Percentiles rank a stretch among this genome's conserved stretches.
These are phyloP conservation scores for Nyctibius grandis DNA, from an alignment of 2,797 vertebrate genomes.

Conservation along the genomic window DNA sequence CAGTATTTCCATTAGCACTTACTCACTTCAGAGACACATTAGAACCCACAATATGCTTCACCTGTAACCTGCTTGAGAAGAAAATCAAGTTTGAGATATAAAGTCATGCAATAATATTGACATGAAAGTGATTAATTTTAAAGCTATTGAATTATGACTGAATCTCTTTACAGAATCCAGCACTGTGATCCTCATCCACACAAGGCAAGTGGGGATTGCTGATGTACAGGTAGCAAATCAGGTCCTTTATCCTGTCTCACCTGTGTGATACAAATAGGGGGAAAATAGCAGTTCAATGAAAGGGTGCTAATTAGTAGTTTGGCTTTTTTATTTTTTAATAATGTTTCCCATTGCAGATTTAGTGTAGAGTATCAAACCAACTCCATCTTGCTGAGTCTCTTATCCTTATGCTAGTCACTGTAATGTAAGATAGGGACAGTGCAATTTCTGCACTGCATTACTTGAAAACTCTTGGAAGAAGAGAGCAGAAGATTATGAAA, in stretches of 20 bases:
- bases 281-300: background rate
- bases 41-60: background rate
- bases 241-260: background rate
- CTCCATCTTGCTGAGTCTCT: background rate
- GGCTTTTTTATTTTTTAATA: background rate
- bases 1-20: background rate
- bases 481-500: background rate
- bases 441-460: background rate
- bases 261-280: background rate
- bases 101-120: background rate
- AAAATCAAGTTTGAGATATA: background rate
- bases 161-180: background rate
- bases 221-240: background rate
- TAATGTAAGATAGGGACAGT: background rate
- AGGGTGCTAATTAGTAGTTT: background rate
- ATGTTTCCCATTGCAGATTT: background rate
- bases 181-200: rapidly evolving
- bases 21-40: background rate
- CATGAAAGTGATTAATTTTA: background rate
- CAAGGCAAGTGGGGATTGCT: background rate
- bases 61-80: background rate
- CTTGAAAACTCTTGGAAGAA: background rate
- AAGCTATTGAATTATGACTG: background rate
- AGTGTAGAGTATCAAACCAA: background rate
- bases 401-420: background rate